phyloP scores from a whole-genome alignment of 2,888 invertebrate genomes.

The Tenthredo mesomela region DNA sequence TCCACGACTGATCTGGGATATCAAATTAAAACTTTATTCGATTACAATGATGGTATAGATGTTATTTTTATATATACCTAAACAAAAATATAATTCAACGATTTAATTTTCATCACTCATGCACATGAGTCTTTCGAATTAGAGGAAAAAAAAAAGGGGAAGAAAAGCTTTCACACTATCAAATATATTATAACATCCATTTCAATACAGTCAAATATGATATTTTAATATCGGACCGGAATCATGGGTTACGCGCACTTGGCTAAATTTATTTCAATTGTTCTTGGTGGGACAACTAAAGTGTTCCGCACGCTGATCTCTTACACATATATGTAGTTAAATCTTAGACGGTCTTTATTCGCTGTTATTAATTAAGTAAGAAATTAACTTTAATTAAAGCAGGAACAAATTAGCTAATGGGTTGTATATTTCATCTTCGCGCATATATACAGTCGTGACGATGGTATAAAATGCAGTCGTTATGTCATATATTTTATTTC shows the following conservation, averaged over 20 bases:
- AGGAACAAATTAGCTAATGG: constrained; percentile 8
- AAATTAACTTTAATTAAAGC: constrained; percentile 19
- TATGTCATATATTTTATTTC: too few relatives aligned
- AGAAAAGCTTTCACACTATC: neutral
- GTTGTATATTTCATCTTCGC: neutral
- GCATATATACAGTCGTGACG: neutral
- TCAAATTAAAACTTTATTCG: constrained; percentile 32
- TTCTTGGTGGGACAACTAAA: constrained; percentile 11
- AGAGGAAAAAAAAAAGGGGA: neutral
- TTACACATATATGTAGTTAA: neutral
- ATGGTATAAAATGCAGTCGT: neutral
- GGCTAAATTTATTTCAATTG: constrained; percentile 8
- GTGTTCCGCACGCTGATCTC: constrained; percentile 12
- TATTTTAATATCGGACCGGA: constrained; percentile 2
- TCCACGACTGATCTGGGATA: constrained; percentile 42
- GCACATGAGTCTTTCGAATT: neutral
- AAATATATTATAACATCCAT: neutral
- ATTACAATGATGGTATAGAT: constrained; percentile 8
- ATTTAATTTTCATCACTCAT: constrained; percentile 5
- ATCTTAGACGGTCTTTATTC: neutral
- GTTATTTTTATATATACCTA: neutral
- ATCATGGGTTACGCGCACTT: constrained; percentile 15
- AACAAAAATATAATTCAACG: neutral
- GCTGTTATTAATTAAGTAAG: neutral
- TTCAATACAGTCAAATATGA: neutral